Percentiles rank a stretch among this genome's conserved stretches.
These are phyloP conservation scores for Dipodomys spectabilis DNA, from an alignment of 2,113 vertebrate species.

Conservation along the genomic window DNA sequence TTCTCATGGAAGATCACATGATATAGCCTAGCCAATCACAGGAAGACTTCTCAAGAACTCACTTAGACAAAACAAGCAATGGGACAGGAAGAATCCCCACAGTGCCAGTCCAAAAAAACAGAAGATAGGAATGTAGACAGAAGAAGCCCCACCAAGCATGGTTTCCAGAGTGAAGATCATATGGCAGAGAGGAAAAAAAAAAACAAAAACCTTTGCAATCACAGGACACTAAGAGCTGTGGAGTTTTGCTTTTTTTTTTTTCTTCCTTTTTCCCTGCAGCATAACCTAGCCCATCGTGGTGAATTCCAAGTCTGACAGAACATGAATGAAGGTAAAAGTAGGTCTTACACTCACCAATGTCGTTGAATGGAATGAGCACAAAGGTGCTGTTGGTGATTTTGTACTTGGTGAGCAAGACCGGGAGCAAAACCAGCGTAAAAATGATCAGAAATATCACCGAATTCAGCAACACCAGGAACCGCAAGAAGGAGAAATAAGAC, in stretches of 20 bases:
- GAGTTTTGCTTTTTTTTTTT: too few species aligned
- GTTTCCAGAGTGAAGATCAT: neutral
- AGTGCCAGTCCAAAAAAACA: too few species aligned
- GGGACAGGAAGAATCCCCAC: neutral
- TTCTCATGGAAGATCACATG: neutral
- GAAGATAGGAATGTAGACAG: neutral
- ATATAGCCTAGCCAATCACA: neutral
- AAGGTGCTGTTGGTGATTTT: conserved; percentile 87
- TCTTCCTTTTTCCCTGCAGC: neutral
- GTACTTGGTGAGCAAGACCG: conserved; percentile 86
- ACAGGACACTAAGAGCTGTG: neutral
- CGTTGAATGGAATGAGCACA: conserved; percentile 61
- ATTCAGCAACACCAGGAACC: conserved; percentile 96
- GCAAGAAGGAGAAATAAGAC: conserved; percentile 97
- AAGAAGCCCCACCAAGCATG: neutral
- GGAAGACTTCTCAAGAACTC: neutral
- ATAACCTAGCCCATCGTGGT: neutral
- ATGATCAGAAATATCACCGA: conserved; percentile 93
- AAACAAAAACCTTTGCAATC: neutral
- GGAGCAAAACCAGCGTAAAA: conserved; percentile 93
- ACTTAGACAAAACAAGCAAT: neutral
- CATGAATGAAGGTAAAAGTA: neutral
- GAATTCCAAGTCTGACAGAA: neutral
- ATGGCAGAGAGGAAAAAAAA: neutral
- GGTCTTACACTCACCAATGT: conserved; percentile 79